Percentiles rank a stretch among this genome's conserved stretches.
These are phyloP conservation scores for Diorhabda carinulata DNA, from an alignment of 1,140 invertebrate species.

Conservation along the genomic window DNA sequence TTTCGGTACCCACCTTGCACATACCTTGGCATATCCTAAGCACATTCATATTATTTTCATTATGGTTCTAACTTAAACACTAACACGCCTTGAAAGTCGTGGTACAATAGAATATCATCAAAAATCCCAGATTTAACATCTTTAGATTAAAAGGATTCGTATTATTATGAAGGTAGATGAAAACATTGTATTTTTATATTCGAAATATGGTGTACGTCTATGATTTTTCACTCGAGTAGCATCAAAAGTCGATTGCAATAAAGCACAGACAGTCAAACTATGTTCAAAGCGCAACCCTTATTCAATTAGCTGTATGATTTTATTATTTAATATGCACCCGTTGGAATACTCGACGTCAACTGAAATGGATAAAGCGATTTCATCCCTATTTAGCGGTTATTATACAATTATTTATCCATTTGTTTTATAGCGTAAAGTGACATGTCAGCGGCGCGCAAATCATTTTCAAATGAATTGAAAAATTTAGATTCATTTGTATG, in stretches of 20 bases:
- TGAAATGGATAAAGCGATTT: not conserved
- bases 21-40: too few relatives aligned
- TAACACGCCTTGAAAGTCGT: too few relatives aligned
- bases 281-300: not conserved
- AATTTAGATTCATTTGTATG: too few relatives aligned
- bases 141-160: too few relatives aligned
- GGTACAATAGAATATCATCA: too few relatives aligned
- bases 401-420: slow-evolving; percentile 3
- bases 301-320: slow-evolving; percentile 2
- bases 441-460: not conserved
- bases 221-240: not conserved
- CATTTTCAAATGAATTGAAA: too few relatives aligned
- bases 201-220: not conserved
- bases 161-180: too few relatives aligned
- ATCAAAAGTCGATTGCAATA: not conserved
- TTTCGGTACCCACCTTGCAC: too few relatives aligned
- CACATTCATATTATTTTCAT: too few relatives aligned
- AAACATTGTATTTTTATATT: too few relatives aligned
- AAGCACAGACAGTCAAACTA: not conserved
- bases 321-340: slow-evolving; percentile 2
- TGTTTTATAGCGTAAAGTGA: not conserved
- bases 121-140: too few relatives aligned
- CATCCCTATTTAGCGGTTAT: not conserved
- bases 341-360: not conserved
- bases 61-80: too few relatives aligned